These are phyloP conservation scores for Dendroctonus valens DNA, from an alignment of 1,140 invertebrate genomes.

Conservation along the genomic window DNA sequence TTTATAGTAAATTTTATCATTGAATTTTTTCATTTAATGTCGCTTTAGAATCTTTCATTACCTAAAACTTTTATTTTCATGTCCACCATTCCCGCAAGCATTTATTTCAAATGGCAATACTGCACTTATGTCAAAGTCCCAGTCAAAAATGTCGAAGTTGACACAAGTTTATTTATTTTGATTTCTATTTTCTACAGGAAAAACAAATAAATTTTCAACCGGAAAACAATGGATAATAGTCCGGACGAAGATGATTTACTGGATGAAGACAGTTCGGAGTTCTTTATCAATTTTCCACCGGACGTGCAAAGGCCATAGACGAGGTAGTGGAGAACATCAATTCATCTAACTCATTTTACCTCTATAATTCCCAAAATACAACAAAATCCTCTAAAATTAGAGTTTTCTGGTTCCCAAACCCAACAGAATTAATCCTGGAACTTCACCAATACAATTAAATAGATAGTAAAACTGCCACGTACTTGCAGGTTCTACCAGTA, in stretches of 20 bases:
- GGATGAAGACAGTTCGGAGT: slow-evolving; percentile 43
- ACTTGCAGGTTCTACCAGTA: slow-evolving; percentile 76
- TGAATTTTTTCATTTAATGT: no score
- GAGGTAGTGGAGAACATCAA: slow-evolving; percentile 36
- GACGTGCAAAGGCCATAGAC: slow-evolving; percentile 50
- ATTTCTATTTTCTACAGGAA: no score
- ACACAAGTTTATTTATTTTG: no score
- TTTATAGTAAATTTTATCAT: no score
- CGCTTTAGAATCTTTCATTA: no score
- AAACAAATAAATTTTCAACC: no score
- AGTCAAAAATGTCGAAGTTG: no score
- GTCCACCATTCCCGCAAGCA: no score
- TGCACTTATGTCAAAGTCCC: no score
- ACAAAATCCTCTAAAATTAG: not conserved
- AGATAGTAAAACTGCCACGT: not conserved
- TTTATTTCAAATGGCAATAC: no score
- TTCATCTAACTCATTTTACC: not conserved
- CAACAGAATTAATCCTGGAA: not conserved
- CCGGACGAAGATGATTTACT: slow-evolving; percentile 21
- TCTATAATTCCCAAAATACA: not conserved
- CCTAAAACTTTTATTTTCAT: no score
- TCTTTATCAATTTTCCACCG: slow-evolving; percentile 49
- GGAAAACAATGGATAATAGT: slow-evolving; percentile 17
- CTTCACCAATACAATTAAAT: not conserved
- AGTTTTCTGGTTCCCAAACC: not conserved